Base-by-base conservation (phyloP, 2,113 vertebrate genomes). In the Petrocephalus microphthalmus region DNA sequence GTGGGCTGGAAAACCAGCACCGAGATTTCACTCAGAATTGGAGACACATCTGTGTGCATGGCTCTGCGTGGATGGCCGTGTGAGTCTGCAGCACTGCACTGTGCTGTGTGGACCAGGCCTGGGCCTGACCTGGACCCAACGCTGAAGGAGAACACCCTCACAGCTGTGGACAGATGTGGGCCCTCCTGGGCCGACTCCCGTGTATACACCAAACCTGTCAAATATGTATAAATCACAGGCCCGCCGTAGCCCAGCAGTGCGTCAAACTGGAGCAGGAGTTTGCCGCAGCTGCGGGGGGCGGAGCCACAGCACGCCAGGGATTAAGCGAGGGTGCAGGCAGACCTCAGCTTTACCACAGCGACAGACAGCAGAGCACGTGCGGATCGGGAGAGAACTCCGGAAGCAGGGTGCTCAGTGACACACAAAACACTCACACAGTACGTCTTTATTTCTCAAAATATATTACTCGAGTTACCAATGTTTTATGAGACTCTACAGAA, bases 251-350 rank as follows among this genome's bases (percentile, higher is more conserved):
- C 93, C 91, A 96, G 95, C 94, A 91, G 93, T 93, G 93, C 94
- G 92, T 96, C 95, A 96, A 96, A 96, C 94, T 96, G 94, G 94
- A 91, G 92, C 91, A 95, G 92, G 94, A 95, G 94, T 95, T 95
- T 90, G 13, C 93, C 90, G 91, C 95, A 96, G 94, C 93, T 96
- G 94, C 15, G n/a, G 29, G 25, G n/a, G 53, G 29, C 5, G 53
- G 47, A 29, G 84, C 20, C 42, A 22, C 81, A 81, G 8, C 29
- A 20, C 91, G 89, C 90, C 93, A 90, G 60, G n/a, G 60, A 29
- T 13, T n/a, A 67, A 29, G 29, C 60, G 25, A 13, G n/a, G 11
- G 60, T 1, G 33, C 67, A 17, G 29, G 33, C 33, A 17, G 17
- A 37, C 15, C 13, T 78, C 6, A 25, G 6, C 33, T 37, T 86